Evolutionary conservation across 2,113 vertebrate genomes (phyloP), one percentile per base, ranked within the genome.

Genomic region (Probosciger aterrimus): DNA sequence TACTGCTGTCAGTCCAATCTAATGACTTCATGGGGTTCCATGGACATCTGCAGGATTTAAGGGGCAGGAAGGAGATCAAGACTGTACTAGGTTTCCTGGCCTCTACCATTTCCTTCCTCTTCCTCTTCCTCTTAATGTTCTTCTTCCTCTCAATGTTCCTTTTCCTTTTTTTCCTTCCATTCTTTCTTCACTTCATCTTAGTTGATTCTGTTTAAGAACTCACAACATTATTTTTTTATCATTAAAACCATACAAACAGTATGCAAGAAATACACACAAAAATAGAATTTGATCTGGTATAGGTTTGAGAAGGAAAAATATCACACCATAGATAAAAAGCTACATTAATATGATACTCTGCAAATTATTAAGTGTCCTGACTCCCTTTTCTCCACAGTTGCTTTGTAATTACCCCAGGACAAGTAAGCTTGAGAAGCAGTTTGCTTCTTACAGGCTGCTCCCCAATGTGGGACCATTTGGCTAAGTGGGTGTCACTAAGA

Each of bases 321-420:
- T 18, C 2, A 5, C 6, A 27, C 6, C 7, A 9, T 3, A 57
- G 28, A 5, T 16, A 33, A 28, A 24, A 37, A 39, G 1, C 24
- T 39, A 11, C 9, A 15, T 7, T 14, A 53, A 4, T 17, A 13
- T 18, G 49, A 27, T 60, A 28, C 3, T 75, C 20, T 62, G 43
- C 4, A 4, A 1, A 5, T 43, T 63, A 62, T 7, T 16, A 31
- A 39, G 9, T 8, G 9, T 35, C 28, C 43, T 73, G 35, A 52
- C 12, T 41, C 15, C 9, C 14, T 69, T 39, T 62, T 43, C 23
- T 71, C 19, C 41, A 23, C 24, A 14, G 5, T 0, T 30, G 6
- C 0, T 0, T 6, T 59, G 25, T 23, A 28, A 20, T 25, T 16
- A 25, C 20, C 13, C 39, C n/a, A 37, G 31, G 41, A 50, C 0